A percentile compares a stretch with the other conserved stretches of the same genome.
phyloP scores from a whole-genome alignment of 1,140 invertebrate species.

The Drosophila novamexicana region DNA sequence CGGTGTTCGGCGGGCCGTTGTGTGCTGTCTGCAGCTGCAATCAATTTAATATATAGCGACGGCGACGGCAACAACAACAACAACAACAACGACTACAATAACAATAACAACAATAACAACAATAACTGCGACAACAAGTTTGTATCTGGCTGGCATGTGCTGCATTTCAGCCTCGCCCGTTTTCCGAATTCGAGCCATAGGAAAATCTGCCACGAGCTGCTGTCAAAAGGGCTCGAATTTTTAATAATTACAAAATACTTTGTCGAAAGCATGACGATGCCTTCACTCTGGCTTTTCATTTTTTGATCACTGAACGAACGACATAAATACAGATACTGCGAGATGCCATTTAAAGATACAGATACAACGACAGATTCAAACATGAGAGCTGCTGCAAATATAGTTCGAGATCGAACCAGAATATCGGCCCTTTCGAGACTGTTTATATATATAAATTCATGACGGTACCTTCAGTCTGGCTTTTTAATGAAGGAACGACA shows the following conservation, averaged over 20 bases:
- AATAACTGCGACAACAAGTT: conserved; percentile 32
- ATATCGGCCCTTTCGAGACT: too few relatives aligned
- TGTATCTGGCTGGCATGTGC: conserved; percentile 46
- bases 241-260: conserved; percentile 49
- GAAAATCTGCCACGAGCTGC: conserved; percentile 46
- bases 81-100: neutral
- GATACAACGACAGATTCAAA: neutral
- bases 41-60: conserved; percentile 71
- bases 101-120: conserved; percentile 1
- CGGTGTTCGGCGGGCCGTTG: conserved; percentile 16
- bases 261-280: neutral
- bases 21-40: conserved; percentile 61
- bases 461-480: neutral
- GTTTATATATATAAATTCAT: neutral
- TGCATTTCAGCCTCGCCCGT: conserved; percentile 54
- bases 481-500: neutral
- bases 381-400: neutral
- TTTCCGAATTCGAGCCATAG: conserved; percentile 6
- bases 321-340: neutral
- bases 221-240: conserved; percentile 68
- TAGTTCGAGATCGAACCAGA: too few relatives aligned
- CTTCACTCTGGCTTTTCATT: neutral
- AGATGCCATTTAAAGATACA: neutral
- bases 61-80: conserved; percentile 19
- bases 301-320: too few relatives aligned